Conservation (phyloP, 2,888 invertebrate genomes). For the Tenthredo notha region DNA sequence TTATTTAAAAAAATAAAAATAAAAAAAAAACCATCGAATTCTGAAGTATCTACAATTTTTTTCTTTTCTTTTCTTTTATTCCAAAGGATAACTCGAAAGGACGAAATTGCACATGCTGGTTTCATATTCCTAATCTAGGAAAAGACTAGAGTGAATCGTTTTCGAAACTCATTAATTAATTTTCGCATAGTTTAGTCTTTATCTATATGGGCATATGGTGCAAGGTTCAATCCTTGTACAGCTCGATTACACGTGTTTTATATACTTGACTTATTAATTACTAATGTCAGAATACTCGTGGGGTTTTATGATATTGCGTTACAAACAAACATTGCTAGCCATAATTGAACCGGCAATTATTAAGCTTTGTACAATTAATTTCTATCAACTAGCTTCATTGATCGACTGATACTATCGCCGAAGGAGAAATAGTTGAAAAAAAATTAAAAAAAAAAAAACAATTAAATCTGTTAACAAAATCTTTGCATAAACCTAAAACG, state of each 20-base stretch:
- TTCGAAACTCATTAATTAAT: background rate
- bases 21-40: background rate
- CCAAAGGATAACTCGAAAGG: background rate
- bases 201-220: background rate
- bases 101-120: background rate
- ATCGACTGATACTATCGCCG: background rate
- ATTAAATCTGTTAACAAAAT: background rate
- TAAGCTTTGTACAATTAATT: background rate
- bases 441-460: background rate
- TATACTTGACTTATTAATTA: slow-evolving; percentile 39
- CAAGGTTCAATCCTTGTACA: background rate
- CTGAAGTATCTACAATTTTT: background rate
- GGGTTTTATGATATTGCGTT: background rate
- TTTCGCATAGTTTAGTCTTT: background rate
- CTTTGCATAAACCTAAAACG: background rate
- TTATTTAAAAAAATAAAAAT: background rate
- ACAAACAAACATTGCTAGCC: slow-evolving; percentile 3
- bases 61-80: background rate
- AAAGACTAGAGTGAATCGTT: background rate
- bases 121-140: background rate
- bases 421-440: background rate
- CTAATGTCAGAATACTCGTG: background rate
- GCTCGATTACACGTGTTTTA: background rate
- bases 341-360: slow-evolving; percentile 30
- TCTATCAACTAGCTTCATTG: background rate